Evolutionary conservation across 2,888 invertebrate species (phyloP), one percentile per base, ranked within the genome.

Genomic region (Agrochola macilenta): DNA sequence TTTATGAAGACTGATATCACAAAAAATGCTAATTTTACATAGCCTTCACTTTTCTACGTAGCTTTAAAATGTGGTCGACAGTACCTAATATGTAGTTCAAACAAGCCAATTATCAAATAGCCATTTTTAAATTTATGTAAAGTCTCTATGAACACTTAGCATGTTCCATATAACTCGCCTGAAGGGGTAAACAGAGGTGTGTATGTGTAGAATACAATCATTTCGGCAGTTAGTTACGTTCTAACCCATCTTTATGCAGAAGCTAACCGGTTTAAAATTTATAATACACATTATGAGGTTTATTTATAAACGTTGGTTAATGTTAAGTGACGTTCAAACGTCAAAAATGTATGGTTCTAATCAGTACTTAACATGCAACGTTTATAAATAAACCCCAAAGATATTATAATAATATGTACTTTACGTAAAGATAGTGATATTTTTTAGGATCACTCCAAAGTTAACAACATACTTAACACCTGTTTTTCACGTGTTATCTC

Each of bases 71-170:
- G 46, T 26, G 1, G 20, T 26, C 12, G 65, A 46, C 26, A 26
- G 46, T 12, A 20, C 20, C 11, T 46, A 35, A 26, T n/a, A 46
- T 54, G n/a, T n/a, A 43, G 8, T 17, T 30, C 9, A 30, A 54
- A 66, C 14, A 78, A 65, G 54, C 20, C 20, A 76, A 20, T 54
- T n/a, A 75, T 20, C 23, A 77, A n/a, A 17, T 30, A 26, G 5
- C 43, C 17, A 46, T 26, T 8, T 54, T 17, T 3, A 26, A 17
- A 30, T 73, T 14, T 26, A 26, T 23, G 26, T 52, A 17, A 49
- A 14, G 23, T 68, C 8, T 49, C 35, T 12, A 12, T 5, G 14
- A 20, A 4, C 71, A 71, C 46, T 71, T 46, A 49, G 30, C 70
- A 35, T 23, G 17, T 30, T 23, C 30, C 17, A 14, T 39, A 43